A percentile compares a stretch with the other conserved stretches of the same genome.
These are phyloP conservation scores for Ascidia mentula DNA, from an alignment of 23 tunicate genomes.

Conservation along the genomic window DNA sequence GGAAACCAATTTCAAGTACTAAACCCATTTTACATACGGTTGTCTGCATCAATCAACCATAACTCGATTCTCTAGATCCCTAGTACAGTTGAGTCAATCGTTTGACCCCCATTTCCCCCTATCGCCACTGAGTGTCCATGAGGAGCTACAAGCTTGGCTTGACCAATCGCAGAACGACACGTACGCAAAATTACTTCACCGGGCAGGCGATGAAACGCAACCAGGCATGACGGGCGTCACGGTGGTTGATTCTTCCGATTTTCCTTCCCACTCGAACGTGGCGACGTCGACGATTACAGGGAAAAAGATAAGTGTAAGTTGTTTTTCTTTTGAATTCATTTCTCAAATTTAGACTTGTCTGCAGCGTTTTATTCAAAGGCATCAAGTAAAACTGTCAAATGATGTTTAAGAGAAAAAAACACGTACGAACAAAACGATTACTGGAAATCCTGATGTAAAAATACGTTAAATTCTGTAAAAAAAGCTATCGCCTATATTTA, in stretches of 20 bases:
- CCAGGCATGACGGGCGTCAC: conserved; percentile 29
- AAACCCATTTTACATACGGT: no score
- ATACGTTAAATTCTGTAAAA: no score
- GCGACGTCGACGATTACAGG: conserved; percentile 65
- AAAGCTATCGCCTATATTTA: no score
- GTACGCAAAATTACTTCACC: conserved; percentile 21
- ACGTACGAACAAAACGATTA: no score
- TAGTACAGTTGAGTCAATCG: conserved; percentile 22
- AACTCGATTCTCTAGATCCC: conserved; percentile 29
- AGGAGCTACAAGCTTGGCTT: conserved; percentile 25
- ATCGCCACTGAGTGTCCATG: conserved; percentile 17
- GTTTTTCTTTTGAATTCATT: no score
- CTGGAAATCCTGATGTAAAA: no score
- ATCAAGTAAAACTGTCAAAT: no score
- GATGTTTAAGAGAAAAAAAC: no score
- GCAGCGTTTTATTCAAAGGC: no score
- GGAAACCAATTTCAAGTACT: no score
- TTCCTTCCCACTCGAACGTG: conserved; percentile 73
- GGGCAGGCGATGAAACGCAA: conserved; percentile 41
- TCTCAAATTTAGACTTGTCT: no score
- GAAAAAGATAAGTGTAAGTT: conserved; percentile 50
- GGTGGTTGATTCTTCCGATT: conserved; percentile 49
- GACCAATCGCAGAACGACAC: conserved; percentile 14
- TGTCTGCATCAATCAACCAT: no score
- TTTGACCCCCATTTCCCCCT: conserved; percentile 42